Evolutionary conservation across 2,113 vertebrate genomes (phyloP).

Genomic region (Ochotona curzoniae): DNA sequence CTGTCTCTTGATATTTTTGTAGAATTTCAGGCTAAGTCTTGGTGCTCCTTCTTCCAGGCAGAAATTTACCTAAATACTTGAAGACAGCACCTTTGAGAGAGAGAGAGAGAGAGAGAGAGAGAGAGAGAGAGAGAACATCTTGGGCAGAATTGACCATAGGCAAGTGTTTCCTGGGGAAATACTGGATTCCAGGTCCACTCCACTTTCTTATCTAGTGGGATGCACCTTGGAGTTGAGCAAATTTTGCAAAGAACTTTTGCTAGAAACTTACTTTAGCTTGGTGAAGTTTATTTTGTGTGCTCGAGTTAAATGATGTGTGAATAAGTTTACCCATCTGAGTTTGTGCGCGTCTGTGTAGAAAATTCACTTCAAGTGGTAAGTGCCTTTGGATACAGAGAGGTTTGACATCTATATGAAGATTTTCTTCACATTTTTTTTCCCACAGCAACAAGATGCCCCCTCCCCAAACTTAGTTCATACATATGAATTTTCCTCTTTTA

Average conservation of each 20-base stretch:
- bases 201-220: background rate
- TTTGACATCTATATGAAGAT: background rate
- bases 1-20: background rate
- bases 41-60: background rate
- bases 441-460: background rate
- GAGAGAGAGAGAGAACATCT: background rate
- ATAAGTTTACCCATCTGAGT: rapidly evolving
- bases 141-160: background rate
- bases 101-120: no score
- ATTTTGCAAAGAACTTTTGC: background rate
- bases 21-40: background rate
- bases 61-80: background rate
- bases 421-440: background rate
- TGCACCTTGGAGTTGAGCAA: background rate
- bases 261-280: background rate
- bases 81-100: background rate
- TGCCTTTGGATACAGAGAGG: background rate
- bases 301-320: background rate
- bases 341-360: background rate
- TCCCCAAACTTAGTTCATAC: background rate
- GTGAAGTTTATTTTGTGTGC: background rate
- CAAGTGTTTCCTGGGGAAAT: background rate
- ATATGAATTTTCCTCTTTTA: background rate
- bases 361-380: background rate
- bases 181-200: background rate